These are phyloP conservation scores for Oriolus oriolus DNA, from an alignment of 2,113 vertebrate genomes.

Conservation along the genomic window DNA sequence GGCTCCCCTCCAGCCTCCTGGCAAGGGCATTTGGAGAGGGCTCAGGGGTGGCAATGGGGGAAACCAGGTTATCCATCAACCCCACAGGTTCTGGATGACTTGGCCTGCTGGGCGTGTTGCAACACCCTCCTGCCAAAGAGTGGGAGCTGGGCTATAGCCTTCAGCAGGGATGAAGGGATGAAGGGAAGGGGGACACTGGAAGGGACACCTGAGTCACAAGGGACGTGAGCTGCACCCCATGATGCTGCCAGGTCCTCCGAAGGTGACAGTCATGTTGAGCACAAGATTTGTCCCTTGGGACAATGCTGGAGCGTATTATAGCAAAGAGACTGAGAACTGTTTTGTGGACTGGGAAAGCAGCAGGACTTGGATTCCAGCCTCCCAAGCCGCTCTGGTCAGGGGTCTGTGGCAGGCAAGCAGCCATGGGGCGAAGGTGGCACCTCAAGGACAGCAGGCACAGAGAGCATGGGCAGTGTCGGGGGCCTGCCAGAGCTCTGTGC, in stretches of 20 bases:
- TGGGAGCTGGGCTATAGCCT: not conserved
- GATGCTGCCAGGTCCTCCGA: not conserved
- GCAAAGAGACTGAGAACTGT: not conserved
- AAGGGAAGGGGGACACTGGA: not conserved
- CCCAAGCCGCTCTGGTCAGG: not conserved
- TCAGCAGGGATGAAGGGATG: not conserved
- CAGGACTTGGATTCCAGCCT: not conserved
- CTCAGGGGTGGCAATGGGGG: not conserved
- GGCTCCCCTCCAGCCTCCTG: not conserved
- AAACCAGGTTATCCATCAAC: conserved; percentile 55
- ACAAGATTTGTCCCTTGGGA: not conserved
- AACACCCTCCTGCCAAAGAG: not conserved
- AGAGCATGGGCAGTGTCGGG: not conserved
- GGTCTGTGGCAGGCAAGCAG: not conserved
- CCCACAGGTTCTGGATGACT: conserved; percentile 38
- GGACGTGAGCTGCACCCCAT: fast-evolving
- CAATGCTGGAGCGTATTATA: not conserved
- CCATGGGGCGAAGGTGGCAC: not conserved
- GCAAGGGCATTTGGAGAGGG: conserved; percentile 38
- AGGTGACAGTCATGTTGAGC: not conserved
- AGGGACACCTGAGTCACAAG: not conserved
- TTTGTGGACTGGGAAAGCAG: not conserved
- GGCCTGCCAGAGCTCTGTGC: not conserved
- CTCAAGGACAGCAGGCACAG: not conserved
- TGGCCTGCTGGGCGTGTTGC: not conserved